Conservation (phyloP, 2,797 vertebrate species). For the Tarsius wallacei region DNA sequence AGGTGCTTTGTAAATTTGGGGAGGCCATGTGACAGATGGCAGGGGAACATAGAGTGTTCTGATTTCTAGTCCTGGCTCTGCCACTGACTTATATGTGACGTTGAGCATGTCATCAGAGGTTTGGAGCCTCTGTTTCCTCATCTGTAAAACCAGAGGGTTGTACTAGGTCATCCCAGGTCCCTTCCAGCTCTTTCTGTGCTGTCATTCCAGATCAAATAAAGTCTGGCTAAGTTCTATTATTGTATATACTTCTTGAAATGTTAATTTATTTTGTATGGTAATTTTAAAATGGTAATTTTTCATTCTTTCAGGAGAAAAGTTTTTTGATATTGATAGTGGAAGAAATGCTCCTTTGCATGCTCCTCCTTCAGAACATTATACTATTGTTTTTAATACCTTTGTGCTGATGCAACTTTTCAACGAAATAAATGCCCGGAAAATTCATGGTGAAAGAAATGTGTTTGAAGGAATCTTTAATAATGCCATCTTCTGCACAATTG, state of each 20-base stretch:
- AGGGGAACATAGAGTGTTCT: not conserved
- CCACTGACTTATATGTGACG: not conserved
- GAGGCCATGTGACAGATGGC: not conserved
- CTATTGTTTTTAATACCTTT: constrained; percentile 99
- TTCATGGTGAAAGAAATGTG: constrained; percentile 99
- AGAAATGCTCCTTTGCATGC: constrained; percentile 97
- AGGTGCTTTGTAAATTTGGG: not conserved
- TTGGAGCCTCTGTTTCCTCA: not conserved
- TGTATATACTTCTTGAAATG: constrained; percentile 25
- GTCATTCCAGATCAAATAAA: constrained; percentile 50
- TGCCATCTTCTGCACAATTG: constrained; percentile 98
- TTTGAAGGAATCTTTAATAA: constrained; percentile 99
- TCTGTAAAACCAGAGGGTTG: not conserved
- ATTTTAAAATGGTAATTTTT: constrained; percentile 80
- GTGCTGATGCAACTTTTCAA: constrained; percentile 99
- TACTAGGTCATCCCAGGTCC: not conserved
- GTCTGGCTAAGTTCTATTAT: constrained; percentile 33
- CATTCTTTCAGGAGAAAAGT: constrained; percentile 94
- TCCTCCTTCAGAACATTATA: constrained; percentile 99
- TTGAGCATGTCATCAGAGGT: not conserved
- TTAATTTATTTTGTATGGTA: constrained; percentile 45
- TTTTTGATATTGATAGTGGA: constrained; percentile 98
- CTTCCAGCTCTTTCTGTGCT: not conserved
- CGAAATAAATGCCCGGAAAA: constrained; percentile 99
- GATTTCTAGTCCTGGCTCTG: not conserved